Evolutionary conservation across 2,888 invertebrate species (phyloP).

Genomic region (Nysson spinosus): DNA sequence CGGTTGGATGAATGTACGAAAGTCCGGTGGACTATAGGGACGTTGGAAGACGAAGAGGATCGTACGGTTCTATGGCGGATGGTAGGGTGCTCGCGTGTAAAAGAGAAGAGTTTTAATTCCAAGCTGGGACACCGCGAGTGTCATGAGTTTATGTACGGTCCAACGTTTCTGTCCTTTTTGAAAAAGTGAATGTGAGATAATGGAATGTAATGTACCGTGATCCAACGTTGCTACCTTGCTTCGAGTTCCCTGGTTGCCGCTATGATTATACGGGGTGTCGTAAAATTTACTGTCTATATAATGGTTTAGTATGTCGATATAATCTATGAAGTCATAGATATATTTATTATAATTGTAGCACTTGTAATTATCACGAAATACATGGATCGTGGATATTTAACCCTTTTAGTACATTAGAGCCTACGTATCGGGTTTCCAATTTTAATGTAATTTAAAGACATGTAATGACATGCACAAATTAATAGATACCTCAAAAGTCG

Average conservation of each 20-base stretch:
- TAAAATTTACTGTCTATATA: slow-evolving; percentile 17
- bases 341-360: too few relatives aligned
- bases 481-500: too few relatives aligned
- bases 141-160: slow-evolving; percentile 30
- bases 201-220: slow-evolving; percentile 61
- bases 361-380: too few relatives aligned
- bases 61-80: too few relatives aligned
- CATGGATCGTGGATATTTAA: too few relatives aligned
- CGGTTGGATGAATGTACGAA: slow-evolving; percentile 35
- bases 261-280: slow-evolving; percentile 25
- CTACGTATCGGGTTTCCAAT: too few relatives aligned
- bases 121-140: slow-evolving; percentile 18
- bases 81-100: slow-evolving; percentile 17
- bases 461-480: too few relatives aligned
- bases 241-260: slow-evolving; percentile 28
- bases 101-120: slow-evolving; percentile 42
- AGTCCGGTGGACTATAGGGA: slow-evolving; percentile 12
- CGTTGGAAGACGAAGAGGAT: not conserved
- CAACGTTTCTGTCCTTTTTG: slow-evolving; percentile 40
- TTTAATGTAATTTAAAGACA: too few relatives aligned
- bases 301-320: too few relatives aligned
- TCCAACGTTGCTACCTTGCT: slow-evolving; percentile 41
- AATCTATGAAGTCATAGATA: too few relatives aligned
- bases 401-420: too few relatives aligned
- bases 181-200: slow-evolving; percentile 60